These are phyloP conservation scores for Eulemur rufifrons DNA, from an alignment of 2,113 vertebrate species.

Conservation along the genomic window DNA sequence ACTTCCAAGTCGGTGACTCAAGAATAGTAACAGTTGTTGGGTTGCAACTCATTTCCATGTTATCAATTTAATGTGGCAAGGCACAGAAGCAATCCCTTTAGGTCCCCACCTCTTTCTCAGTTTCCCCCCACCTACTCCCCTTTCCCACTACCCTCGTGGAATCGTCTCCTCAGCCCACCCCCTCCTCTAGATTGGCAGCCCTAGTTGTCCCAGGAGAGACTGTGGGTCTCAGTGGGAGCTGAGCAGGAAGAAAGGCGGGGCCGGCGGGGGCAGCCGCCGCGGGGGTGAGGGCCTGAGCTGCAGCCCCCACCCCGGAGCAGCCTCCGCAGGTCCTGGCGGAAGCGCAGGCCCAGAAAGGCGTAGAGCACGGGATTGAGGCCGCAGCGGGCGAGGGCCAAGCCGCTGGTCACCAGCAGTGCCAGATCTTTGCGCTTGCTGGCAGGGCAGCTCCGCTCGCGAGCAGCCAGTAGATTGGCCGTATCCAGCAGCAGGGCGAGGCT, in stretches of 20 bases:
- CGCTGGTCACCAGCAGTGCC: slow-evolving; percentile 88
- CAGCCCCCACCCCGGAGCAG: slow-evolving; percentile 82
- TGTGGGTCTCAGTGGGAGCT: slow-evolving; percentile 50
- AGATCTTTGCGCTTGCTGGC: slow-evolving; percentile 84
- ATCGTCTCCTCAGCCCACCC: background rate
- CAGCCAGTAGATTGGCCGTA: slow-evolving; percentile 78
- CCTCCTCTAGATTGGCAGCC: background rate
- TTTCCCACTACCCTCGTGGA: background rate
- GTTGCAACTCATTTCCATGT: slow-evolving; percentile 48
- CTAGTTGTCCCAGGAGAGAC: slow-evolving; percentile 58
- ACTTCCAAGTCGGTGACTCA: slow-evolving; percentile 45
- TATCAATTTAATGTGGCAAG: slow-evolving; percentile 61
- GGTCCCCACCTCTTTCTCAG: background rate
- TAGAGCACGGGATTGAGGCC: slow-evolving; percentile 96
- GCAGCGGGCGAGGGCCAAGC: slow-evolving; percentile 92
- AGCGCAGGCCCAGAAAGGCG: slow-evolving; percentile 91
- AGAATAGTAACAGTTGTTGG: slow-evolving; percentile 73
- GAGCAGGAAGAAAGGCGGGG: slow-evolving; percentile 74
- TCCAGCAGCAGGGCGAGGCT: slow-evolving; percentile 88
- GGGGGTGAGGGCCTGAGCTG: background rate
- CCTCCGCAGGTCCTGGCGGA: slow-evolving; percentile 88
- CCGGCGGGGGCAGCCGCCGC: slow-evolving; percentile 54
- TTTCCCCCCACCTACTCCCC: background rate
- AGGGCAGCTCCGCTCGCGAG: slow-evolving; percentile 80
- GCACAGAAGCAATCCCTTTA: slow-evolving; percentile 21